These are phyloP conservation scores for Denticeps clupeoides DNA, from an alignment of 2,797 vertebrate species.

Conservation along the genomic window DNA sequence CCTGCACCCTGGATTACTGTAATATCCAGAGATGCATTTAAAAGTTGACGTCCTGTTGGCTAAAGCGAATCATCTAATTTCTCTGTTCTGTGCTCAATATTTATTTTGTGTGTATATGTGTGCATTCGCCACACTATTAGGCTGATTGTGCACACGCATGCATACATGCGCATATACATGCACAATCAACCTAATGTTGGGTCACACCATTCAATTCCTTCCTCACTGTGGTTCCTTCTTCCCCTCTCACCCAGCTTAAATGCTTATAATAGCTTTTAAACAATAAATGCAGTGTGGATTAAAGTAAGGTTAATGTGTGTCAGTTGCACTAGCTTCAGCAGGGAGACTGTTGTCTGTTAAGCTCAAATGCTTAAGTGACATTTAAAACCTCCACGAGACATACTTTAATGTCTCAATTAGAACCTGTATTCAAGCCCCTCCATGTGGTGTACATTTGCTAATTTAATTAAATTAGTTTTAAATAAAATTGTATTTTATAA, in stretches of 20 bases:
- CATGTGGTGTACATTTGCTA: too few species aligned
- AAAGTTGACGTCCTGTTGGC: conserved; percentile 33
- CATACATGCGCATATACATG: not conserved
- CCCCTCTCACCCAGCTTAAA: conserved; percentile 10
- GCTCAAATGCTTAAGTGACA: not conserved
- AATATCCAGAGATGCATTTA: conserved; percentile 47
- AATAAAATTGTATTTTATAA: too few species aligned
- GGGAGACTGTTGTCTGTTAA: conserved; percentile 41
- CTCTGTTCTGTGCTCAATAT: conserved; percentile 69
- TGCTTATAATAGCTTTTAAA: conserved; percentile 61
- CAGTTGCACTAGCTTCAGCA: conserved; percentile 46
- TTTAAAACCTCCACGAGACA: conserved; percentile 1
- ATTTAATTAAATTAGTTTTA: too few species aligned
- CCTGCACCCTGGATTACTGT: conserved; percentile 52
- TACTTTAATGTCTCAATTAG: not conserved
- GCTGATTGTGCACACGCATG: conserved; percentile 65
- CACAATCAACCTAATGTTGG: not conserved
- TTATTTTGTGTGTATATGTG: conserved; percentile 73
- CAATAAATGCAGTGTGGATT: conserved; percentile 69
- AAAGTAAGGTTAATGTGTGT: conserved; percentile 59
- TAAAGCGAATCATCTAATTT: conserved; percentile 68
- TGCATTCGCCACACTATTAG: conserved; percentile 81
- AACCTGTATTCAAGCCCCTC: too few species aligned
- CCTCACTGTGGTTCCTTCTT: not conserved
- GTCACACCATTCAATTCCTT: not conserved